Evolutionary conservation across 1,140 invertebrate genomes (phyloP), one percentile per base, ranked within the genome.

Genomic region (Diprion similis): DNA sequence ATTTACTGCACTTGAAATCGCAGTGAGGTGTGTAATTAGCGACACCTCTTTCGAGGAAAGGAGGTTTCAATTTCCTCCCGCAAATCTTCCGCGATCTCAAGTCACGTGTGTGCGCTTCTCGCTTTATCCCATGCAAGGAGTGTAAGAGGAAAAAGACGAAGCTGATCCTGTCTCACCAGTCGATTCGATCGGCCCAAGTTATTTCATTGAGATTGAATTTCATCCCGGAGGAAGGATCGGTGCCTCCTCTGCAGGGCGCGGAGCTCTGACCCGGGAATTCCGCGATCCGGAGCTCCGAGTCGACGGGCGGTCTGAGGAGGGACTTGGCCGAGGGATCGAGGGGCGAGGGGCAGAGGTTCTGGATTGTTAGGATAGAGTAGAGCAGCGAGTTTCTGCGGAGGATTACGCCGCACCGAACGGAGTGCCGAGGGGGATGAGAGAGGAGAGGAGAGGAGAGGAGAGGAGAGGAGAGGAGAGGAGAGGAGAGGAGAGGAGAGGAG

Each of bases 201-300:
- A 75, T 74, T 78, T 68, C 73, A 72, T 71, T 70, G 76, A 79
- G 78, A 84, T 84, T 85, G 80, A 84, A 85, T 83, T 81, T 79
- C 73, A 73, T 77, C 80, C 77, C 59, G 24, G 24, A 6, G 2
- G 24, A 37, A 37, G 24, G 24, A 37, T 37, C 24, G 24, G 24
- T 37, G 24, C 24, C 24, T 37, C 24, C 24, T 37, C 24, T 7
- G 76, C 70, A 13, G 65, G 64, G 10, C 66, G 71, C 59, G 13
- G 59, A 15, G 15, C 18, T 68, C 37, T 45, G 17, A 19, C 66
- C 18, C 37, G 66, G 66, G 37, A 19, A 68, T 68, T 8, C 13
- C 18, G 37, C 66, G 11, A 19, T 2, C 11, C 10, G 66, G 66
- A 11, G 66, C 11, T 11, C 18, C 66, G 24, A 18, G 66, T 18